Percentiles rank a stretch among this genome's conserved stretches.
Evolutionary conservation across 2,113 vertebrate genomes (phyloP).

Genomic region (Psophia crepitans): DNA sequence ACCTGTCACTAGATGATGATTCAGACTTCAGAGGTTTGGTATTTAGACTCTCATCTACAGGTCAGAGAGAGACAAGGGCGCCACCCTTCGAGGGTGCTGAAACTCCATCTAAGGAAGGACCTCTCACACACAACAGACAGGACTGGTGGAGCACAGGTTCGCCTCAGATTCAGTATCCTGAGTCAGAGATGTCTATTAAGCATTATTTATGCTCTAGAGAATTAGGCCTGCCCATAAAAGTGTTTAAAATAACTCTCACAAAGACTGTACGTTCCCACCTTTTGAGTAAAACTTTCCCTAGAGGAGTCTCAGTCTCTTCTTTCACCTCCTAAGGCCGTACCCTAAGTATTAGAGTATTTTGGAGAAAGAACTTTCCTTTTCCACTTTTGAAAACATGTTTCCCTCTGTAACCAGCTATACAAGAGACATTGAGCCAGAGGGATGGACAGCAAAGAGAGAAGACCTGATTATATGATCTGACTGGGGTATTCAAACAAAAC

Average conservation of each 20-base stretch:
- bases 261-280: not conserved
- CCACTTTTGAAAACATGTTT: not conserved
- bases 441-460: not conserved
- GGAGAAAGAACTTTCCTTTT: not conserved
- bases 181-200: not conserved
- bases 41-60: not conserved
- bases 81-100: not conserved
- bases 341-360: not conserved
- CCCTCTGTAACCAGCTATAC: accelerated
- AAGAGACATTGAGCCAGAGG: not conserved
- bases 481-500: not conserved
- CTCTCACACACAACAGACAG: not conserved
- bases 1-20: not conserved
- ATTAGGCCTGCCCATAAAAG: not conserved
- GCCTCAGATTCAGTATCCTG: not conserved
- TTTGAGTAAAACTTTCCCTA: not conserved
- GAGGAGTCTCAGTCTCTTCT: not conserved
- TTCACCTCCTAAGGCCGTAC: not conserved
- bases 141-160: not conserved
- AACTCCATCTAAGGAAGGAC: not conserved
- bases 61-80: not conserved
- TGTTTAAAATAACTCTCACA: not conserved
- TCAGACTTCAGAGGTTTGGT: not conserved
- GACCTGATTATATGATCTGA: not conserved
- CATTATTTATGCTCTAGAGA: not conserved